Evolutionary conservation across 2,888 invertebrate species (phyloP).

Genomic region (Lasiommata megera): DNA sequence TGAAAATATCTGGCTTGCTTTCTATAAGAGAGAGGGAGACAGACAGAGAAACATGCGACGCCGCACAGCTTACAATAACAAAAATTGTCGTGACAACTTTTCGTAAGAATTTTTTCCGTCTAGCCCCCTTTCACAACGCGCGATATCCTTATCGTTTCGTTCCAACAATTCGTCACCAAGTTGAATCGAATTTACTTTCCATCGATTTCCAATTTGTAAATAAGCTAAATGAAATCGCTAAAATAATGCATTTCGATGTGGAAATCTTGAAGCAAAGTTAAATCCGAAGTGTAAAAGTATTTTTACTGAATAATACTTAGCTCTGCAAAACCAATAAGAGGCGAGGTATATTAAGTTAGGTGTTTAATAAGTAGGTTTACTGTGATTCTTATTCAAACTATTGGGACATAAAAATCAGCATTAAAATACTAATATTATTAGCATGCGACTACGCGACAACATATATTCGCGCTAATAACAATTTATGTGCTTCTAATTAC

Average conservation of each 20-base stretch:
- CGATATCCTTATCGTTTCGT: too few species aligned
- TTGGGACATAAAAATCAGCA: background rate
- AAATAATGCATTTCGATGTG: slow-evolving; percentile 5
- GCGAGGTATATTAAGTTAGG: slow-evolving; percentile 16
- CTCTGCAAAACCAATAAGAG: slow-evolving; percentile 14
- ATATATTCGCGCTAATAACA: too few species aligned
- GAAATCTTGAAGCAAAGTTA: slow-evolving; percentile 5
- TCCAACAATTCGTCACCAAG: background rate
- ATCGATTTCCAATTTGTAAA: slow-evolving; percentile 2
- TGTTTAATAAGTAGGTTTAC: slow-evolving; percentile 6
- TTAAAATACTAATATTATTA: background rate
- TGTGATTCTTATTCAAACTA: background rate
- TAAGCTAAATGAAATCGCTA: background rate
- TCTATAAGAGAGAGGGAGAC: too few species aligned
- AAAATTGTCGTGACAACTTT: too few species aligned
- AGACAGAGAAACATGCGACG: too few species aligned
- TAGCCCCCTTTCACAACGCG: too few species aligned
- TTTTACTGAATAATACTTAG: slow-evolving; percentile 13
- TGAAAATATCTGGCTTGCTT: too few species aligned
- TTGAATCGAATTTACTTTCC: background rate
- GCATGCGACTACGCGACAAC: too few species aligned
- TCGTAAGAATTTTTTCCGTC: too few species aligned
- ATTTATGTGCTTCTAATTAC: too few species aligned
- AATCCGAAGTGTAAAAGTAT: slow-evolving; percentile 10
- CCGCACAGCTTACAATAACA: too few species aligned